Base-by-base conservation (phyloP, 2,888 invertebrate species). In the Drosophila paucipuncta region DNA sequence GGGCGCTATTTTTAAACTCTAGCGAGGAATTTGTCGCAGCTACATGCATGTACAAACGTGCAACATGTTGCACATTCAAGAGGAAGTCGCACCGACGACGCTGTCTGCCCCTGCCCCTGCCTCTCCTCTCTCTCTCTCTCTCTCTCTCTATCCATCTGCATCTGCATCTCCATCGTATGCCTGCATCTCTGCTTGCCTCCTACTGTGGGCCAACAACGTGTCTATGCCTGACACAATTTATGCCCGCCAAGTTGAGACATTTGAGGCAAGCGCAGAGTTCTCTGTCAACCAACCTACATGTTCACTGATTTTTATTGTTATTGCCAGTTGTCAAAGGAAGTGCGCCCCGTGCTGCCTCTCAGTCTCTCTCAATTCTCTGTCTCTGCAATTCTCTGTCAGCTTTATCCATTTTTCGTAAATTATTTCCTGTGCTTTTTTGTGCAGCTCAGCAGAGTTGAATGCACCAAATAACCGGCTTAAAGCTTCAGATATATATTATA, bases 241-340 rank as follows among this genome's bases (percentile, higher is more conserved):
- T 84, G 80, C 60, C 80, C 83, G 75, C 77, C 84, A 74, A 84
- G 83, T 85, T 82, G 88, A 84, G 83, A 74, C 83, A 87, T 87
- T 83, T 70, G 55, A 57, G 53, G 37, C 50, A 18, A 58, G 43
- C 55, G 28, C 37, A 18, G 28, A 37, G 37, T 39, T 55, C 53
- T 68, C 50, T 52, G 64, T 74, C 86, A 76, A 68, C 63, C 85
- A 66, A 82, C 85, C 85, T 84, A 87, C 85, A 87, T 85, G 84
- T 68, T 87, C 85, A 82, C 76, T 89, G 85, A 85, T 87, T 85
- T 85, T 85, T 89, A 85, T 85, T 85, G 85, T 85, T 85, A 87
- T 89, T 85, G 89, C 88, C 85, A 89, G 87, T 89, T 87, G 87
- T 85, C 85, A 85, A 84, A 89, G 89, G 89, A 87, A 84, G 85